phyloP scores from a whole-genome alignment of 1,140 invertebrate species.

The Aphaenogaster floridana region DNA sequence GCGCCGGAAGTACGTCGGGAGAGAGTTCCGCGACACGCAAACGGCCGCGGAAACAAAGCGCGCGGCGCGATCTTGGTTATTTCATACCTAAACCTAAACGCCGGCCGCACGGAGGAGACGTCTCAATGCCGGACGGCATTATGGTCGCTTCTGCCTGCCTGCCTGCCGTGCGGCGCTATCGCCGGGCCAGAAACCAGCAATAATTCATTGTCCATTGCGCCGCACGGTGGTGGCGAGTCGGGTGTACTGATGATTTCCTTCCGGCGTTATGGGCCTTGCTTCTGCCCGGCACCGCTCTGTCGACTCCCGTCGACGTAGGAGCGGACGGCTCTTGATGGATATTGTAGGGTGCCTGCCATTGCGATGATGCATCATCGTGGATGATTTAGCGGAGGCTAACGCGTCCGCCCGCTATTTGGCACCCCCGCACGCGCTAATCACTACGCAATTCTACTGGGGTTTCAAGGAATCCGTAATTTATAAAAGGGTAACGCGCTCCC shows the following conservation, averaged over 20 bases:
- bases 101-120: conserved; percentile 72
- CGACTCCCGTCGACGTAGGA: conserved; percentile 66
- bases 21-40: conserved; percentile 69
- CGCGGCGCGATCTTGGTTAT: conserved; percentile 74
- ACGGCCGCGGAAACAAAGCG: conserved; percentile 73
- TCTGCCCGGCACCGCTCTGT: conserved; percentile 50
- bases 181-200: conserved; percentile 76
- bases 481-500: background rate
- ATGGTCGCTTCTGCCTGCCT: conserved; percentile 67
- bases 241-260: conserved; percentile 82
- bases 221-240: conserved; percentile 75
- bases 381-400: conserved; percentile 64
- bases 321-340: conserved; percentile 75
- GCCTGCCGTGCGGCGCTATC: conserved; percentile 76
- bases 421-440: conserved; percentile 37
- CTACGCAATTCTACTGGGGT: background rate
- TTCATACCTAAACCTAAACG: conserved; percentile 72
- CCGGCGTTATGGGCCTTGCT: conserved; percentile 72
- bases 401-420: conserved; percentile 49
- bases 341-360: conserved; percentile 73
- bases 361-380: conserved; percentile 52
- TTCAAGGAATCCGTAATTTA: conserved; percentile 45
- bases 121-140: conserved; percentile 77
- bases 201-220: conserved; percentile 83
- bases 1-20: conserved; percentile 53